phyloP scores from a whole-genome alignment of 2,888 invertebrate genomes.

The Nomada hirtipes region DNA sequence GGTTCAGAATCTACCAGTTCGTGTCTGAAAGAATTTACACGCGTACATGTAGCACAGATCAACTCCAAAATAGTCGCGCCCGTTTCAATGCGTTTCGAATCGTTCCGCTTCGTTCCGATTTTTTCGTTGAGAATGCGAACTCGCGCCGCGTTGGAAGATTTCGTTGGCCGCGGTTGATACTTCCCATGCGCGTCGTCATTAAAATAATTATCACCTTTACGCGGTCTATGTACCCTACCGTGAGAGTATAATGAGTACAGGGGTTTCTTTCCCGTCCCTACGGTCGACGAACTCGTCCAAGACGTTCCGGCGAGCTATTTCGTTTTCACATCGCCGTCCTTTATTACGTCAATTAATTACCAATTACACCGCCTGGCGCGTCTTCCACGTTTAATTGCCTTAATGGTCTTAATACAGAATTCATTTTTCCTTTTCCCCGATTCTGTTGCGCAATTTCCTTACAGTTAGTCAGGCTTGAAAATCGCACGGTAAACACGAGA shows the following conservation, averaged over 20 bases:
- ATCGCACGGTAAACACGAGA: no score
- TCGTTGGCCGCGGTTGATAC: slow-evolving; percentile 35
- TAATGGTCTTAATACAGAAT: neutral
- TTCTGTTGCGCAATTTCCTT: no score
- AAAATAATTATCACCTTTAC: slow-evolving; percentile 68
- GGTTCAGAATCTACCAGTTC: slow-evolving; percentile 94
- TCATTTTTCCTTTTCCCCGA: no score
- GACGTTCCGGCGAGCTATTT: slow-evolving; percentile 34
- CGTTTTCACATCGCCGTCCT: slow-evolving; percentile 48
- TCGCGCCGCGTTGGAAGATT: slow-evolving; percentile 19
- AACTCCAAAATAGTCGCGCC: slow-evolving; percentile 6
- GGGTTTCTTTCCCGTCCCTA: slow-evolving; percentile 52
- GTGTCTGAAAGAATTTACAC: slow-evolving; percentile 77
- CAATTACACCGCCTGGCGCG: slow-evolving; percentile 31
- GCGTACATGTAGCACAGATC: slow-evolving; percentile 7
- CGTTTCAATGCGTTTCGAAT: slow-evolving; percentile 15
- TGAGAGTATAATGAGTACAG: slow-evolving; percentile 66
- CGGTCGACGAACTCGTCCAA: slow-evolving; percentile 60
- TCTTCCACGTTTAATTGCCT: slow-evolving; percentile 31
- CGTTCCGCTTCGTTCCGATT: slow-evolving; percentile 18
- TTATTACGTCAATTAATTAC: slow-evolving; percentile 58
- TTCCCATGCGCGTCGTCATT: slow-evolving; percentile 63
- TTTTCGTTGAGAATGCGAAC: slow-evolving; percentile 44
- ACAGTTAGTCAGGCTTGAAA: no score
- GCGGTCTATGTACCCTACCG: slow-evolving; percentile 62